Percentiles rank a stretch among this genome's conserved stretches.
phyloP scores from a whole-genome alignment of 1,140 invertebrate species.

The Euborellia annulipes region DNA sequence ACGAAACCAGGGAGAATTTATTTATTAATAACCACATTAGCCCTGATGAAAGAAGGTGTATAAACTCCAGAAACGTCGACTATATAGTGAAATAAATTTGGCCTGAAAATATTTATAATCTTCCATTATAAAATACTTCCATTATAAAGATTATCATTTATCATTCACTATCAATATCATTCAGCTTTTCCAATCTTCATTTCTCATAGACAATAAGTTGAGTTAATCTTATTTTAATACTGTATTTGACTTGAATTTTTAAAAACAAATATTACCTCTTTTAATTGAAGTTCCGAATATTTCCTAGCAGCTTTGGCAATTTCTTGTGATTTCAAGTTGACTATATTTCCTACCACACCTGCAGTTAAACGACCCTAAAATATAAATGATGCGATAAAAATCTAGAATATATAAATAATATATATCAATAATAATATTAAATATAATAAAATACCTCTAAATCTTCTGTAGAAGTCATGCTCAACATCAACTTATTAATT shows the following conservation, averaged over 20 bases:
- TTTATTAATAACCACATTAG: too few relatives aligned
- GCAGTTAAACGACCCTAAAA: conserved; percentile 24
- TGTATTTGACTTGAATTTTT: conserved; percentile 3
- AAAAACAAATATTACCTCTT: conserved; percentile 21
- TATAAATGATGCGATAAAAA: not conserved
- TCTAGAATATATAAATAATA: not conserved
- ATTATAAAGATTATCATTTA: too few relatives aligned
- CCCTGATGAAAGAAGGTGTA: too few relatives aligned
- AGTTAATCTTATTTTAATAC: too few relatives aligned
- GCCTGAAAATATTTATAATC: too few relatives aligned
- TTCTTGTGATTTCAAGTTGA: conserved; percentile 34
- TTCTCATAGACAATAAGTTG: too few relatives aligned
- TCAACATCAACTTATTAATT: conserved; percentile 27
- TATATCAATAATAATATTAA: not conserved
- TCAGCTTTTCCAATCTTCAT: too few relatives aligned
- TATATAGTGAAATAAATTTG: too few relatives aligned
- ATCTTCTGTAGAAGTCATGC: conserved; percentile 26
- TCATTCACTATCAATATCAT: too few relatives aligned
- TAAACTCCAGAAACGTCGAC: too few relatives aligned
- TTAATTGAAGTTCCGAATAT: conserved; percentile 33
- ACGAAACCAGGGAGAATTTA: too few relatives aligned
- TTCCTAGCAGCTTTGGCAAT: conserved; percentile 35
- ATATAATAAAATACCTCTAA: conserved; percentile 27
- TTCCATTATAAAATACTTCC: too few relatives aligned
- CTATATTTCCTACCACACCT: conserved; percentile 29